Evolutionary conservation across 2,888 invertebrate genomes (phyloP).

Genomic region (Hypena proboscidalis): DNA sequence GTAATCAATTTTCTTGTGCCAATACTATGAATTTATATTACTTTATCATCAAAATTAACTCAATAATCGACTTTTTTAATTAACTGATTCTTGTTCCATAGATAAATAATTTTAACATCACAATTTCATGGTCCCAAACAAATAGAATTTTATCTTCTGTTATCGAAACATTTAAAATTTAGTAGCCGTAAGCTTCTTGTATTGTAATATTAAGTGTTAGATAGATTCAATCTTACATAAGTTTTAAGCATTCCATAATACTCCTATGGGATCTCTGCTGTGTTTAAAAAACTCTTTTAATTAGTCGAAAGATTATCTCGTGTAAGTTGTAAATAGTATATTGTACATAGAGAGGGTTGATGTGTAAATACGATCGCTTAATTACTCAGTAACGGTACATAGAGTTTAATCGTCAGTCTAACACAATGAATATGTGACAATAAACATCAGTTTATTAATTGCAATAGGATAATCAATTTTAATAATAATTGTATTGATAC

Average conservation of each 20-base stretch:
- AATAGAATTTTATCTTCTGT: conserved; percentile 49
- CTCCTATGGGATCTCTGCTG: conserved; percentile 82
- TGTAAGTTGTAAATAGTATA: conserved; percentile 66
- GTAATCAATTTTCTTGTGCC: no score
- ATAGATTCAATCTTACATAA: conserved; percentile 80
- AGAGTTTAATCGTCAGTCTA: conserved; percentile 19
- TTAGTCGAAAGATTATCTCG: conserved; percentile 72
- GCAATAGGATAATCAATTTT: conserved; percentile 48
- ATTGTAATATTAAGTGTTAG: conserved; percentile 69
- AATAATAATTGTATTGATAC: conserved; percentile 25
- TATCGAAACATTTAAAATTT: conserved; percentile 49
- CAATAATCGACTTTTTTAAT: no score
- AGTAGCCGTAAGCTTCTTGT: conserved; percentile 64
- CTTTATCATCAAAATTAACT: no score
- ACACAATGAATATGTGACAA: conserved; percentile 74
- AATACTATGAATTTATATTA: no score
- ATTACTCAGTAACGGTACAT: conserved; percentile 31
- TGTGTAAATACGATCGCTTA: conserved; percentile 74
- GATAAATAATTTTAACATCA: conserved; percentile 7
- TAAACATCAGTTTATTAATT: conserved; percentile 66
- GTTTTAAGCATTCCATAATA: conserved; percentile 81
- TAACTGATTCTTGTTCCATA: no score
- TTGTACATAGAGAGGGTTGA: conserved; percentile 58
- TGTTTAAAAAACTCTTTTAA: conserved; percentile 79
- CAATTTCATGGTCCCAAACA: conserved; percentile 9